phyloP scores from a whole-genome alignment of 2,888 invertebrate species.

The Aporophyla lueneburgensis region DNA sequence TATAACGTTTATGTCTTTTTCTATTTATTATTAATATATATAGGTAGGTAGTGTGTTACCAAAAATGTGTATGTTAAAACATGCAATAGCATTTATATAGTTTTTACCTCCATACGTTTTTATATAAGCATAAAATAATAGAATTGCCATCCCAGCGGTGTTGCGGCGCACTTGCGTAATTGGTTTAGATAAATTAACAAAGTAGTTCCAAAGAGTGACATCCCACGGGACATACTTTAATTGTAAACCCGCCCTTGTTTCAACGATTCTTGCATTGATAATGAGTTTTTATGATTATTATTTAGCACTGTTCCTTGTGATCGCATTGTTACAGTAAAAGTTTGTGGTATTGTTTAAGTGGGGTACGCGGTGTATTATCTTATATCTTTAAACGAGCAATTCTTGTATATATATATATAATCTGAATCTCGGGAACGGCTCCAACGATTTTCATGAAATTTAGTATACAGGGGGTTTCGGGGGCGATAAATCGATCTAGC shows the following conservation, averaged over 20 bases:
- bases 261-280: constrained; percentile 81
- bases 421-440: no score
- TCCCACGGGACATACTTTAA: constrained; percentile 84
- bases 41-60: no score
- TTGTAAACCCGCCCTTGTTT: constrained; percentile 81
- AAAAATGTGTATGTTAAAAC: not conserved
- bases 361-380: not conserved
- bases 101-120: constrained; percentile 67
- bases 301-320: constrained; percentile 54
- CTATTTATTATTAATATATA: no score
- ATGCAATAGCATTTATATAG: constrained; percentile 24
- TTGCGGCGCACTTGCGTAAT: constrained; percentile 86
- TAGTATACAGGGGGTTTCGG: no score
- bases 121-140: constrained; percentile 82
- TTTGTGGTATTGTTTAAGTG: not conserved
- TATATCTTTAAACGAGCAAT: no score
- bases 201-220: constrained; percentile 87
- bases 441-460: no score
- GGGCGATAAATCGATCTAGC: no score
- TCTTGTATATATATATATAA: no score
- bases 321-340: not conserved
- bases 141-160: constrained; percentile 79
- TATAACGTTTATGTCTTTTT: no score
- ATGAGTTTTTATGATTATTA: constrained; percentile 70
- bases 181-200: constrained; percentile 89